Percentiles rank a stretch among this genome's conserved stretches.
These are phyloP conservation scores for Cheilosia grossa DNA, from an alignment of 2,888 invertebrate genomes.

Conservation along the genomic window DNA sequence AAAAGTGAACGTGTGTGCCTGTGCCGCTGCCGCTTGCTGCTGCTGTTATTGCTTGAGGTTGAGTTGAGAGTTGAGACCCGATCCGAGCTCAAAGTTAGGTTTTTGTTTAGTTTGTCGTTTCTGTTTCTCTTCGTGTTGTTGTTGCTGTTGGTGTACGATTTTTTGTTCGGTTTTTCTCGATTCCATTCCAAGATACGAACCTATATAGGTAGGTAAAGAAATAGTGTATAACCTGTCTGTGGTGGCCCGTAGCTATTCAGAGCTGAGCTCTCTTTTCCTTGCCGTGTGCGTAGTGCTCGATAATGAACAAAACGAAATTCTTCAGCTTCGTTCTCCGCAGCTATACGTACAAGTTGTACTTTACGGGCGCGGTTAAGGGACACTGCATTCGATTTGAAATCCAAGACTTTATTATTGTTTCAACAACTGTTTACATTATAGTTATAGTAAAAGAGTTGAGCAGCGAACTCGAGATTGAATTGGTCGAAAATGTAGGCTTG, in stretches of 20 bases:
- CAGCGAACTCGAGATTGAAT: no score
- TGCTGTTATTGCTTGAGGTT: slow-evolving; percentile 26
- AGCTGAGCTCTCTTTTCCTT: slow-evolving; percentile 69
- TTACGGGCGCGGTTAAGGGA: background rate
- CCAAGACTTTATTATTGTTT: no score
- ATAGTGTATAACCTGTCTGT: slow-evolving; percentile 71
- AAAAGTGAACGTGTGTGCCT: slow-evolving; percentile 73
- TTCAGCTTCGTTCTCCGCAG: slow-evolving; percentile 44
- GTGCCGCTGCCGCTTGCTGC: slow-evolving; percentile 24
- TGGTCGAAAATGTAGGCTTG: no score
- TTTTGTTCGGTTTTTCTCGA: slow-evolving; percentile 32
- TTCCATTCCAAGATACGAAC: slow-evolving; percentile 61
- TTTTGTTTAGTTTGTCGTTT: slow-evolving; percentile 66
- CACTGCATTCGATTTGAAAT: no score
- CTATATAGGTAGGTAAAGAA: slow-evolving; percentile 54
- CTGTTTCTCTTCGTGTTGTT: slow-evolving; percentile 53
- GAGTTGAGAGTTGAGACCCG: slow-evolving; percentile 14
- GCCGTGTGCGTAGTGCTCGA: slow-evolving; percentile 53
- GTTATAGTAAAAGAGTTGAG: no score
- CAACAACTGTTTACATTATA: no score
- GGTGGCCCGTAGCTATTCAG: slow-evolving; percentile 65
- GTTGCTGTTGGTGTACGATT: slow-evolving; percentile 32
- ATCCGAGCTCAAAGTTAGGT: slow-evolving; percentile 60
- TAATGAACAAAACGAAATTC: slow-evolving; percentile 68
- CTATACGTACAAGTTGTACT: slow-evolving; percentile 13